These are phyloP conservation scores for Zapus hudsonius DNA, from an alignment of 2,113 vertebrate species.

Conservation along the genomic window DNA sequence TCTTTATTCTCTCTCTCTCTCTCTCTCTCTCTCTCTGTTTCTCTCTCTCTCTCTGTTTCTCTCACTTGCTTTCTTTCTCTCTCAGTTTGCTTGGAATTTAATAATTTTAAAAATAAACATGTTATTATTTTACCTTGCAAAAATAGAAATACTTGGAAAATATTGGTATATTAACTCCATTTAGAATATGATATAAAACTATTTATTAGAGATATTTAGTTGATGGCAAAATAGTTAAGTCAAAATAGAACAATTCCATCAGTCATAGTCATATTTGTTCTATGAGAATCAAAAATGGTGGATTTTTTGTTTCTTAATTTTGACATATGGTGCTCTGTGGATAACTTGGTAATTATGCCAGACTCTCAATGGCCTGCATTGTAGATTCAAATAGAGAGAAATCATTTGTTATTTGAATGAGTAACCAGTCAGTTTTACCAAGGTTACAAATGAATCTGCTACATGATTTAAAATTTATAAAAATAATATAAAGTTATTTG, in stretches of 20 bases:
- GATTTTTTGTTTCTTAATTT: background rate
- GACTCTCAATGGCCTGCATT: background rate
- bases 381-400: slow-evolving; percentile 48
- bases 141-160: background rate
- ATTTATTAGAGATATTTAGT: background rate
- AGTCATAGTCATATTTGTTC: background rate
- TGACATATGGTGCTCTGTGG: background rate
- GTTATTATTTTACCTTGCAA: background rate
- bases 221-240: background rate
- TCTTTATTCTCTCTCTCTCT: no score
- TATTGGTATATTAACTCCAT: background rate
- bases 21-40: no score
- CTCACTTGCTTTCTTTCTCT: no score
- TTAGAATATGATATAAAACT: background rate
- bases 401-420: background rate
- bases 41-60: no score
- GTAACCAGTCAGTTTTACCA: slow-evolving; percentile 2
- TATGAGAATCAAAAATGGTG: background rate
- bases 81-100: no score
- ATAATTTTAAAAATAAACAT: no score
- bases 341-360: background rate
- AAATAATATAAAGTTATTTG: no score
- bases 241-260: background rate
- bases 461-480: background rate
- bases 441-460: background rate